phyloP scores from a whole-genome alignment of 2,888 invertebrate species.

The Diarsia brunnea region DNA sequence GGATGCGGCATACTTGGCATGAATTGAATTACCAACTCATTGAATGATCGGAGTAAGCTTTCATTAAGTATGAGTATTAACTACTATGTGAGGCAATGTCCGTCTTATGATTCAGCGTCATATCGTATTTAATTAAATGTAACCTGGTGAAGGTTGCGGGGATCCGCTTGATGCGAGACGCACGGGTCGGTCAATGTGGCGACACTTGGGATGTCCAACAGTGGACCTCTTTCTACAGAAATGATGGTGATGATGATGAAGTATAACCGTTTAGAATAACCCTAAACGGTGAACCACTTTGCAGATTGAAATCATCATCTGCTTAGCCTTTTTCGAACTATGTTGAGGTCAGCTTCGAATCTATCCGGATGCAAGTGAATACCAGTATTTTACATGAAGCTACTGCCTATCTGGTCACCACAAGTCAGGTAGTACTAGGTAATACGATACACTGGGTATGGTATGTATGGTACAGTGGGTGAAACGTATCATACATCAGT shows the following conservation, averaged over 20 bases:
- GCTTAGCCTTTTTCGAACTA: neutral
- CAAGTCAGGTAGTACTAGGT: too few species aligned
- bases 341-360: neutral
- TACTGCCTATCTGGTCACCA: neutral
- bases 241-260: too few species aligned
- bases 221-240: too few species aligned
- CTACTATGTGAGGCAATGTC: neutral
- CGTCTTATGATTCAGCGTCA: slow-evolving; percentile 2
- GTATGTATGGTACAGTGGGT: too few species aligned
- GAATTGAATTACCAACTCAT: slow-evolving; percentile 52
- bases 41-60: slow-evolving; percentile 9
- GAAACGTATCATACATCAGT: too few species aligned
- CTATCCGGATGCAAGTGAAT: neutral
- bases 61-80: neutral
- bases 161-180: too few species aligned
- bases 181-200: too few species aligned
- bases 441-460: too few species aligned
- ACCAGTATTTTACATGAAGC: neutral
- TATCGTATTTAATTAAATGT: neutral
- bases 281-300: neutral
- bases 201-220: too few species aligned
- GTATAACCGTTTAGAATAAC: neutral
- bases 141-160: too few species aligned
- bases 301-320: neutral
- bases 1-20: slow-evolving; percentile 43